A percentile compares a stretch with the other conserved stretches of the same genome.
phyloP scores from a whole-genome alignment of 2,113 vertebrate species.

The Trinectes maculatus region DNA sequence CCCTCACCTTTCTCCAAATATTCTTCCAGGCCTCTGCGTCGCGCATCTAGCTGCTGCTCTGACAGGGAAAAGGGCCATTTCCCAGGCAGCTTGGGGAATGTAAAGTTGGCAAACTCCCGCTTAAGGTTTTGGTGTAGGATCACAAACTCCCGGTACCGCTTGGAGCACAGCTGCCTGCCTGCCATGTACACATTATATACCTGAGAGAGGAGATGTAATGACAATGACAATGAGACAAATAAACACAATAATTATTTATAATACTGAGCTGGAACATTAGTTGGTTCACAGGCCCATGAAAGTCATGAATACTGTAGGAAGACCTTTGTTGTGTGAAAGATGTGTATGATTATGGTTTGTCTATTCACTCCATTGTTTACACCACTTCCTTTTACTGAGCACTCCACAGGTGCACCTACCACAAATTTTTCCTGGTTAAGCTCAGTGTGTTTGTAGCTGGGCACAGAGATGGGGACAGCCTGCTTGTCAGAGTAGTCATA shows the following conservation, averaged over 20 bases:
- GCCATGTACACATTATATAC: conserved; percentile 98
- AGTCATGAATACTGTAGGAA: background rate
- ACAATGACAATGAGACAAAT: background rate
- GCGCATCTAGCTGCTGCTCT: conserved; percentile 93
- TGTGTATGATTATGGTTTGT: background rate
- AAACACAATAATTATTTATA: background rate
- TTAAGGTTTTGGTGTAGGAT: conserved; percentile 97
- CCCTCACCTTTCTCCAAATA: conserved; percentile 92
- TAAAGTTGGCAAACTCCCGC: conserved; percentile 91
- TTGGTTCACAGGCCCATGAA: background rate
- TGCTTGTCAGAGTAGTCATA: conserved; percentile 97
- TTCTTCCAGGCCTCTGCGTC: conserved; percentile 94
- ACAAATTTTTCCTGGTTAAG: conserved; percentile 96
- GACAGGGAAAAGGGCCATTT: conserved; percentile 98
- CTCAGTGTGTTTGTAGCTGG: conserved; percentile 96
- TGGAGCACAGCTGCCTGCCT: conserved; percentile 94
- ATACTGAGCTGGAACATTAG: background rate
- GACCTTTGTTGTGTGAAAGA: background rate
- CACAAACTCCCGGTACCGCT: conserved; percentile 94
- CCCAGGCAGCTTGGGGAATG: conserved; percentile 92
- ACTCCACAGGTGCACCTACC: conserved; percentile 81
- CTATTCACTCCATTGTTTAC: background rate
- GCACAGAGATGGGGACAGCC: conserved; percentile 96
- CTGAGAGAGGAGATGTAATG: conserved; percentile 66
- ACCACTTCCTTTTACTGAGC: background rate